A percentile compares a stretch with the other conserved stretches of the same genome.
Evolutionary conservation across 1,140 invertebrate species (phyloP).

Genomic region (Meloidogyne floridensis): DNA sequence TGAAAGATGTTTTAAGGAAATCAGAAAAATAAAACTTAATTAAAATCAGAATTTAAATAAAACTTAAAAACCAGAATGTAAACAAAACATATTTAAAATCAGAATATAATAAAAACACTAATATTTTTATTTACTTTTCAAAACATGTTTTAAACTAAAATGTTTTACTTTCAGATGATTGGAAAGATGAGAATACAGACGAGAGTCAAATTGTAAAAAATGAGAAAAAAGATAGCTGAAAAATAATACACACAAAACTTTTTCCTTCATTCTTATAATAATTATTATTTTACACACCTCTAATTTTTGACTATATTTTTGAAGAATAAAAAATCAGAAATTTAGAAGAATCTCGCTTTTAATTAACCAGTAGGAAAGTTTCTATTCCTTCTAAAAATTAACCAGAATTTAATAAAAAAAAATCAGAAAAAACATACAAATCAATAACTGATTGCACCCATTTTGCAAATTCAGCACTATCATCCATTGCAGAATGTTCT

Average conservation of each 20-base stretch:
- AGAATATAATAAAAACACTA: too few species aligned
- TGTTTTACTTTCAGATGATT: neutral
- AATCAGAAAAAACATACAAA: slow-evolving; percentile 31
- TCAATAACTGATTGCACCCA: slow-evolving; percentile 61
- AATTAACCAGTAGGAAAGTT: slow-evolving; percentile 1
- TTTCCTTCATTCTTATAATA: too few species aligned
- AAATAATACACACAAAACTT: neutral
- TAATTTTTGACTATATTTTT: neutral
- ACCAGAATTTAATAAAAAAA: neutral
- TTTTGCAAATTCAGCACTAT: slow-evolving; percentile 53
- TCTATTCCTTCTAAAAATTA: neutral
- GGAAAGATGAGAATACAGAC: neutral
- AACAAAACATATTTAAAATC: too few species aligned
- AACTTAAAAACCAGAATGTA: too few species aligned
- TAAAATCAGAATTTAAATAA: too few species aligned
- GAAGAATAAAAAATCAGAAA: neutral
- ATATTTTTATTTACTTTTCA: too few species aligned
- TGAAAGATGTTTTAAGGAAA: too few species aligned
- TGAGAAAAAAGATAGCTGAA: neutral
- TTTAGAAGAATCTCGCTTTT: neutral
- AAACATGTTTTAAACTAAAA: too few species aligned
- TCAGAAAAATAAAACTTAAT: too few species aligned
- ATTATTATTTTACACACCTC: neutral
- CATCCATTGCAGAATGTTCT: slow-evolving; percentile 51
- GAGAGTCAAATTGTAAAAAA: neutral